Evolutionary conservation across 2,113 vertebrate species (phyloP).

Genomic region (Pollachius pollachius): DNA sequence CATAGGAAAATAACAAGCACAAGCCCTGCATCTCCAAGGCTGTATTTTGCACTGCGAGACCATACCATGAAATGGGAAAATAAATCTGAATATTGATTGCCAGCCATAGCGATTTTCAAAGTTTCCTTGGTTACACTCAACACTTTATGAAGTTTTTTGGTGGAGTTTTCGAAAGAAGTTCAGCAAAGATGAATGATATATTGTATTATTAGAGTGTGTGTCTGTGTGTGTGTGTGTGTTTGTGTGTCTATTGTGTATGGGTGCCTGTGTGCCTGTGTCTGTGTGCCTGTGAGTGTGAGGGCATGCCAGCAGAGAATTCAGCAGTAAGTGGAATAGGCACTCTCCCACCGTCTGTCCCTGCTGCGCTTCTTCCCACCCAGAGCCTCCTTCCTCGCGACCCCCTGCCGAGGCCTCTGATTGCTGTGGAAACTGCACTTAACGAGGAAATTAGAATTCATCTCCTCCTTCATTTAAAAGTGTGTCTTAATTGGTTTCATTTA

Average conservation of each 20-base stretch:
- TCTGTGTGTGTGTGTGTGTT: too few species aligned
- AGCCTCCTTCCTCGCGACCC: constrained; percentile 62
- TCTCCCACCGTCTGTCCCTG: constrained; percentile 60
- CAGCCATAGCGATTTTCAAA: too few species aligned
- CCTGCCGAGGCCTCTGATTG: constrained; percentile 71
- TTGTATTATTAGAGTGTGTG: not conserved
- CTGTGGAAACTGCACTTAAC: constrained; percentile 74
- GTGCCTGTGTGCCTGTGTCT: too few species aligned
- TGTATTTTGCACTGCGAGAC: too few species aligned
- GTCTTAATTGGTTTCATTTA: constrained; percentile 74
- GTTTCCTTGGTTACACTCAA: too few species aligned
- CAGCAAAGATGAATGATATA: too few species aligned
- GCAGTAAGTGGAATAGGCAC: constrained; percentile 53
- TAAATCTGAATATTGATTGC: too few species aligned
- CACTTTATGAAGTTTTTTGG: constrained; percentile 8
- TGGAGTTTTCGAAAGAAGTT: not conserved
- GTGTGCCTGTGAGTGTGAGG: constrained; percentile 26
- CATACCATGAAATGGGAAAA: too few species aligned
- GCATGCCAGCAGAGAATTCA: constrained; percentile 54
- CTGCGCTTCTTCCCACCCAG: constrained; percentile 65
- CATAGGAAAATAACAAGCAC: constrained; percentile 46
- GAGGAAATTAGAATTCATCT: constrained; percentile 74
- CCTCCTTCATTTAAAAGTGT: constrained; percentile 69
- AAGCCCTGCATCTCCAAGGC: constrained; percentile 1
- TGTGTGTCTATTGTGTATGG: too few species aligned